phyloP scores from a whole-genome alignment of 2,113 vertebrate species.

The Castor canadensis region DNA sequence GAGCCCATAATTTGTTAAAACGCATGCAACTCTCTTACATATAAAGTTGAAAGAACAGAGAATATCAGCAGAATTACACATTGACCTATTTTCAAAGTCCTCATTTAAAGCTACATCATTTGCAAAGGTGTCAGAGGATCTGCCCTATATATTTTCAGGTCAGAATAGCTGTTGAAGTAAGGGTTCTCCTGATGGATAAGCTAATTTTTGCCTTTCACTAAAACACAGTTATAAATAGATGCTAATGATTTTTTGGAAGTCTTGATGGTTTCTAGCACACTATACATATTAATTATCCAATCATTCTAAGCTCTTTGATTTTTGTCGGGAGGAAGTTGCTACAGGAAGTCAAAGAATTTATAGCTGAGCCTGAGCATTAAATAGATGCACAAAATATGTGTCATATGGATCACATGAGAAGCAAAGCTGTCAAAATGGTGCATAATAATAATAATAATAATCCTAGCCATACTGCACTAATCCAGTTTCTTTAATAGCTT shows the following conservation, averaged over 20 bases:
- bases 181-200: slow-evolving; percentile 55
- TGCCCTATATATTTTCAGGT: slow-evolving; percentile 70
- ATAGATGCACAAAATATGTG: background rate
- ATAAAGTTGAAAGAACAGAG: background rate
- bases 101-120: slow-evolving; percentile 26
- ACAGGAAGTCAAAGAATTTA: slow-evolving; percentile 55
- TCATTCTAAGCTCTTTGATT: slow-evolving; percentile 61
- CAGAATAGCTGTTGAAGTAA: slow-evolving; percentile 25
- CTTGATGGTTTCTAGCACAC: slow-evolving; percentile 61
- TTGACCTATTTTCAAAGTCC: slow-evolving; percentile 48
- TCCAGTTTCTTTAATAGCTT: background rate
- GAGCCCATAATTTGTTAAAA: background rate
- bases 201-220: slow-evolving; percentile 65
- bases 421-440: background rate
- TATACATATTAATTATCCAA: slow-evolving; percentile 71
- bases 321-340: slow-evolving; percentile 49
- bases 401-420: background rate
- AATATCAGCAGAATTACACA: slow-evolving; percentile 29
- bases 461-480: background rate
- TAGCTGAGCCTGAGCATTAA: background rate
- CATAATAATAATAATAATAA: background rate
- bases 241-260: slow-evolving; percentile 69
- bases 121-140: slow-evolving; percentile 58
- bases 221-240: slow-evolving; percentile 72
- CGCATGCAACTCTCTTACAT: background rate